Evolutionary conservation across 2,888 invertebrate genomes (phyloP), one percentile per base, ranked within the genome.

Genomic region (Polydrusus cervinus): DNA sequence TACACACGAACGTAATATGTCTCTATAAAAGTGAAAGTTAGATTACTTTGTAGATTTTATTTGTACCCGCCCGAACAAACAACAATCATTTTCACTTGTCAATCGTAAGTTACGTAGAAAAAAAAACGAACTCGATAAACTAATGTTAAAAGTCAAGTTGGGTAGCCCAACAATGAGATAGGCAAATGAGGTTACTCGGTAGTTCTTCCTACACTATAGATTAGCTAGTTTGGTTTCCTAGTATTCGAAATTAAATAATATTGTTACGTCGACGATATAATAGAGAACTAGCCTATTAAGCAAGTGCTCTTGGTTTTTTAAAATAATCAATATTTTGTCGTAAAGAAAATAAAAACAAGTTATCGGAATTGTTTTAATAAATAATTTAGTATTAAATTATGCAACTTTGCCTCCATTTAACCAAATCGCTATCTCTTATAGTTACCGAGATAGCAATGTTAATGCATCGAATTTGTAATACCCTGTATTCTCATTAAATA

Each of bases 1-100:
- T 14, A 43, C 67, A 43, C 67, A 67, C 73, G 73, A 73, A 73
- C 67, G 20, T 61, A 73, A 67, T 67, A 53, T 67, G 68, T 73
- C 66, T 67, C 67, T 62, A 73, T 73, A 68, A 73, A 72, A 73
- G 67, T 73, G 73, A 73, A 73, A 73, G 73, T 61, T 30, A 71
- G 55, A 55, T 71, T 71, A 71, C 16, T 62, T 62, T 53, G 62
- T 64, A 64, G 71, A 71, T 71, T 65, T 65, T 60, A 65, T 71
- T 71, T 55, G 71, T 71, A 71, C 51, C 65, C 65, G 65, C 64
- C 53, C 40, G 49, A 71, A 65, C 65, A 71, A 71, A 53, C 66
- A 20, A 43, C 65, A 71, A 65, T 71, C 55, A 71, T 71, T 71
- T 25, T 71, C 55, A 64, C 71, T 55, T 71, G 71, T 71, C 71